phyloP scores from a whole-genome alignment of 2,888 invertebrate species.

The Abscondita cerata region DNA sequence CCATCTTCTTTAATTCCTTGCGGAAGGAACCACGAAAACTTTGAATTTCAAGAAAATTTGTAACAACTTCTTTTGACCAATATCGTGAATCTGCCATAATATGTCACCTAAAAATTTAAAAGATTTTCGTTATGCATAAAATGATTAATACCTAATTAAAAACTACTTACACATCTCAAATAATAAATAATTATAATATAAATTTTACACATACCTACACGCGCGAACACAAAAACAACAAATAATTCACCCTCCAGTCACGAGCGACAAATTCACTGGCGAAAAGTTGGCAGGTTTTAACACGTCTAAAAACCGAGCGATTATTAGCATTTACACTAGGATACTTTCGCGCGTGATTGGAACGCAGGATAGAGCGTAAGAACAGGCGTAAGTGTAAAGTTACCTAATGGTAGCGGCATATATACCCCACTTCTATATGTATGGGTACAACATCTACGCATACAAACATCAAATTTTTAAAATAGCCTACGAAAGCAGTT shows the following conservation, averaged over 20 bases:
- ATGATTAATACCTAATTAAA: too few relatives aligned
- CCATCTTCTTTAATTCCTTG: not conserved
- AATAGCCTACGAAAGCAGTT: too few relatives aligned
- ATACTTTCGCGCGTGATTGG: not conserved
- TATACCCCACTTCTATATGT: too few relatives aligned
- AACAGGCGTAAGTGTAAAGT: not conserved
- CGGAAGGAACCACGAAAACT: not conserved
- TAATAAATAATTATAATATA: not conserved
- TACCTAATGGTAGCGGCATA: not conserved
- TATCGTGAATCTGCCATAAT: too few relatives aligned
- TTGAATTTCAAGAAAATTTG: constrained; percentile 4
- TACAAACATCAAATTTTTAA: too few relatives aligned
- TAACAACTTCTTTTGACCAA: constrained; percentile 6
- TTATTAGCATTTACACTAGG: not conserved
- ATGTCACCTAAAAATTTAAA: too few relatives aligned
- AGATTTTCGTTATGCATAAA: too few relatives aligned
- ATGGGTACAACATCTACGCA: too few relatives aligned
- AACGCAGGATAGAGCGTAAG: too few relatives aligned
- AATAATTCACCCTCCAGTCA: too few relatives aligned
- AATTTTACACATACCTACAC: not conserved
- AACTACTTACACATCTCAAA: too few relatives aligned
- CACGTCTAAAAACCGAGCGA: not conserved
- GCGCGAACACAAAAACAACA: not conserved
- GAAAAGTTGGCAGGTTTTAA: not conserved
- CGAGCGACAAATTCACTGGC: not conserved